Base-by-base conservation (phyloP, 2,888 invertebrate species). In the Celastrina argiolus region DNA sequence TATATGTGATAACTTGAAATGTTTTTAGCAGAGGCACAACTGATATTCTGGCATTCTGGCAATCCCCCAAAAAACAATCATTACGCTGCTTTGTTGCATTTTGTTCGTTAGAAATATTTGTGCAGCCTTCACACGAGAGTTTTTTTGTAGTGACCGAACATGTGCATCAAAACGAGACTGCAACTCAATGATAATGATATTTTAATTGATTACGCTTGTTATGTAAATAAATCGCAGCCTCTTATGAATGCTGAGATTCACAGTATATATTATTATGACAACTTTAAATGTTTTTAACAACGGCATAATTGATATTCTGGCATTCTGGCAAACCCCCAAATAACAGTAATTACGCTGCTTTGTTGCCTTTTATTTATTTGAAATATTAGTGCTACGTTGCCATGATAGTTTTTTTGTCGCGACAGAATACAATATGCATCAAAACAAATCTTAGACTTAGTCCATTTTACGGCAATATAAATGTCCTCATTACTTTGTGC, bases 131-230 rank as follows among this genome's bases (percentile, higher is more conserved):
- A n/a, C n/a, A n/a, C n/a, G n/a, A n/a, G n/a, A n/a, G n/a, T n/a
- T n/a, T n/a, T n/a, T n/a, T n/a, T n/a, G n/a, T 31, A 31, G 31
- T 7, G 5, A 6, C 31, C 5, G 31, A 6, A 6, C 5, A 31
- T 0, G 4, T 28, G 5, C 28, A 5, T 28, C 28, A 28, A 2
- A 28, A 5, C 5, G 31, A 31, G 31, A 31, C 31, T n/a, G 31
- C 5, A 4, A 28, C 28, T n/a, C n/a, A n/a, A n/a, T n/a, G n/a
- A n/a, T n/a, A n/a, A n/a, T n/a, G n/a, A n/a, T n/a, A 56, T 67
- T 69, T 66, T 68, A 66, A 69, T 69, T 69, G 67, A 69, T 69
- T 69, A 65, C 63, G 64, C 65, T 36, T 65, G n/a, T n/a, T n/a
- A 34, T 64, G 45, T 81, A 67, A 28, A 45, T 12, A 34, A n/a